Percentiles rank a stretch among this genome's conserved stretches.
Evolutionary conservation across 2,797 vertebrate genomes (phyloP).

Genomic region (Gallirallus australis): DNA sequence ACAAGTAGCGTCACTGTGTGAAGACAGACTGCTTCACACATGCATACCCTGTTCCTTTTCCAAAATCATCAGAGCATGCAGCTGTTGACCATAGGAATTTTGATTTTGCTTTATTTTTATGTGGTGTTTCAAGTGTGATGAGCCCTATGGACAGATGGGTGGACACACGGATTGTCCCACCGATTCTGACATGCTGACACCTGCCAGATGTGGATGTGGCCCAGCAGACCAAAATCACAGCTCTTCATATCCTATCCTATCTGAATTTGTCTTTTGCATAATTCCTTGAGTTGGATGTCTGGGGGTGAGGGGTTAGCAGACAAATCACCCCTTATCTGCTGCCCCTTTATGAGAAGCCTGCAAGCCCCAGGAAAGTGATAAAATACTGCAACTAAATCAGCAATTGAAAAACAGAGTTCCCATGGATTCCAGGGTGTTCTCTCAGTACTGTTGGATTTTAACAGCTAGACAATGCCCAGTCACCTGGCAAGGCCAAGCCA

Average conservation of each 20-base stretch:
- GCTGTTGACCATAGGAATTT: not conserved
- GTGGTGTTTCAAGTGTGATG: accelerated
- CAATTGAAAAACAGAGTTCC: not conserved
- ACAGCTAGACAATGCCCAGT: not conserved
- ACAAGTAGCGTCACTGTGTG: accelerated
- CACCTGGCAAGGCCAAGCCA: not conserved
- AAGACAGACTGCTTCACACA: not conserved
- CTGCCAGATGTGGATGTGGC: not conserved
- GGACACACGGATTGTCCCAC: not conserved
- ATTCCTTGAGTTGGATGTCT: accelerated
- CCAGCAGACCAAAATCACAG: not conserved
- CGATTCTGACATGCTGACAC: not conserved
- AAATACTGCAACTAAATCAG: not conserved
- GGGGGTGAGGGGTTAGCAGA: not conserved
- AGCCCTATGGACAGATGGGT: not conserved
- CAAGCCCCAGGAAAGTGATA: not conserved
- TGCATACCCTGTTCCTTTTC: not conserved
- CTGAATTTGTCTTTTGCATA: not conserved
- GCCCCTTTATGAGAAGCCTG: not conserved
- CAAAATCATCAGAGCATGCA: not conserved
- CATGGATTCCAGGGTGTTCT: not conserved
- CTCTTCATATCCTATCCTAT: not conserved
- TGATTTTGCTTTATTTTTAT: not conserved
- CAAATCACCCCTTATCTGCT: not conserved
- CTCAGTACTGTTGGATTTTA: not conserved